Conservation (phyloP, 2,113 vertebrate genomes). For the Heterotilapia buettikoferi region DNA sequence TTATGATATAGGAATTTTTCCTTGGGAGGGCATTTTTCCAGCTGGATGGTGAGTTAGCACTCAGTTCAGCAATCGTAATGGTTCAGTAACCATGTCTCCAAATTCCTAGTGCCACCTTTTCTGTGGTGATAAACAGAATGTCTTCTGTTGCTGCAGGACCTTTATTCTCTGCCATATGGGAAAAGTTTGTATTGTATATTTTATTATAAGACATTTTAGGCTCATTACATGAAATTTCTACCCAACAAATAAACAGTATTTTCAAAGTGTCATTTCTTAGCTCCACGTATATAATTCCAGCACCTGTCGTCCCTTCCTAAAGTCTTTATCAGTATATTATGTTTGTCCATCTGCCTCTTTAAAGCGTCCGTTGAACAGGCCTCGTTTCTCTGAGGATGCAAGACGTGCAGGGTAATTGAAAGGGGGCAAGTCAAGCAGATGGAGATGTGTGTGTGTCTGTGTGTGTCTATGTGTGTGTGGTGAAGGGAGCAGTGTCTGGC, state of each 20-base stretch:
- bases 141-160: neutral
- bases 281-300: neutral
- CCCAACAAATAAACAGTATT: neutral
- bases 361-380: slow-evolving; percentile 27
- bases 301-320: neutral
- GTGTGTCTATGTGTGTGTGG: neutral
- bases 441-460: slow-evolving; percentile 31
- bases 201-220: neutral
- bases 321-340: slow-evolving; percentile 6
- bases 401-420: slow-evolving; percentile 70
- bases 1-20: neutral
- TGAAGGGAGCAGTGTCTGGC: slow-evolving; percentile 28
- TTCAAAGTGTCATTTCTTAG: neutral
- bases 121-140: neutral
- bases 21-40: neutral
- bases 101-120: neutral
- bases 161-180: neutral
- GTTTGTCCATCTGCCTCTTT: slow-evolving; percentile 32
- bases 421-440: slow-evolving; percentile 61
- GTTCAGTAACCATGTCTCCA: neutral
- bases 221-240: neutral
- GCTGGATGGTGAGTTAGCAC: neutral
- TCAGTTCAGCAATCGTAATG: neutral
- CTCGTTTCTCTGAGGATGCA: slow-evolving; percentile 47
- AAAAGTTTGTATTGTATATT: neutral